A percentile compares a stretch with the other conserved stretches of the same genome.
Conservation (phyloP, 2,113 vertebrate genomes). For the Chionomys nivalis region DNA sequence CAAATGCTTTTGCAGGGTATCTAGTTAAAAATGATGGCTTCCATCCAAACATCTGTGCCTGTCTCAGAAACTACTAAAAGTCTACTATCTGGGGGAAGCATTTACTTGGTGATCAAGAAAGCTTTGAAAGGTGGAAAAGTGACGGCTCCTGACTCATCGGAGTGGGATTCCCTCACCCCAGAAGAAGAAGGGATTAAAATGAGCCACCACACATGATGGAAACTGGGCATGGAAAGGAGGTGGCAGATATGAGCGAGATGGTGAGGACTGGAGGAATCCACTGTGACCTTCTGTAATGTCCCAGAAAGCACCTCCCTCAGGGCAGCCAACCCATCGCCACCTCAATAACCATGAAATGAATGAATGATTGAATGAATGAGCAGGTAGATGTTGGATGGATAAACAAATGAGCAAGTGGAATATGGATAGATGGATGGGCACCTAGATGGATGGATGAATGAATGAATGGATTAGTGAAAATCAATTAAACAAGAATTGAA, state of each 20-base stretch:
- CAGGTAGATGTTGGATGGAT: not conserved
- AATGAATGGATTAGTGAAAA: not conserved
- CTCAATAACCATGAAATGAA: not conserved
- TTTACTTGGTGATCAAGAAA: not conserved
- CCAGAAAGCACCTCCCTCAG: not conserved
- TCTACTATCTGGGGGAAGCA: not conserved
- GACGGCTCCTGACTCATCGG: not conserved
- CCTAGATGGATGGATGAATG: not conserved
- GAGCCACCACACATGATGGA: rapidly evolving
- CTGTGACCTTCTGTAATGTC: not conserved
- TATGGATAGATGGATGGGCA: not conserved
- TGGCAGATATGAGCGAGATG: rapidly evolving
- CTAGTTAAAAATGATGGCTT: not conserved
- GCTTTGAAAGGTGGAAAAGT: not conserved
- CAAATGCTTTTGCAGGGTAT: rapidly evolving
- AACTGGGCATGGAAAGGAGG: not conserved
- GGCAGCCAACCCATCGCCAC: rapidly evolving
- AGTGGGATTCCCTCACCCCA: rapidly evolving
- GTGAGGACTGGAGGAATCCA: not conserved
- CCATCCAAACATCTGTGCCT: not conserved
- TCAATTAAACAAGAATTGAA: not conserved
- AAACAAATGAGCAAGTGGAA: not conserved
- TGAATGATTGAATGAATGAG: not conserved
- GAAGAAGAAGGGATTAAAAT: not conserved
- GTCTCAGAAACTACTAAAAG: not conserved